Conservation (phyloP, 2,113 vertebrate species). For the Petromus typicus region DNA sequence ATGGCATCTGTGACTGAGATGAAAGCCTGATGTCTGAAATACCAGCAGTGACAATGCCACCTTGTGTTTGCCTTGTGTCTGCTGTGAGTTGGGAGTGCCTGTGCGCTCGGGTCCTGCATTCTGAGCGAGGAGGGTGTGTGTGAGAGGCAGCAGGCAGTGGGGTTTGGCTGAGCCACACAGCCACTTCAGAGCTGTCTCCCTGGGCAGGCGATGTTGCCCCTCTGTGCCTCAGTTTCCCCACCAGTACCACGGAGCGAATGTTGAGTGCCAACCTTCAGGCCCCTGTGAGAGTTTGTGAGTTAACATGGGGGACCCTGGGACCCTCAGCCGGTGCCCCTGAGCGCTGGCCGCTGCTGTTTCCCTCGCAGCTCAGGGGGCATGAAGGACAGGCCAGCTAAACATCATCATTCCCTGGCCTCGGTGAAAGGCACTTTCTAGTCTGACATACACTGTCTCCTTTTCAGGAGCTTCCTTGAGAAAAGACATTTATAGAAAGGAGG, state of each 20-base stretch:
- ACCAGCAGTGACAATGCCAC: neutral
- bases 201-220: neutral
- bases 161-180: accelerated
- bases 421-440: slow-evolving; percentile 4
- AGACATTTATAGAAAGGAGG: slow-evolving; percentile 24
- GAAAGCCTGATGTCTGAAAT: neutral
- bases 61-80: neutral
- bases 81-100: too few species aligned
- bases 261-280: neutral
- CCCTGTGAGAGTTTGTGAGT: neutral
- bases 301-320: accelerated
- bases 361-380: accelerated
- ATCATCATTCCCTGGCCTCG: neutral
- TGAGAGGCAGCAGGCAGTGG: neutral
- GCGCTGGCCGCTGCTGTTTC: accelerated
- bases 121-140: accelerated
- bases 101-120: neutral
- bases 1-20: neutral
- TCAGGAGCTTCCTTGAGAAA: slow-evolving; percentile 14
- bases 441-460: slow-evolving; percentile 32
- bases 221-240: neutral
- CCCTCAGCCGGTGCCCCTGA: accelerated
- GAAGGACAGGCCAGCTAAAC: neutral
- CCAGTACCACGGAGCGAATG: neutral
- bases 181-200: neutral